These are phyloP conservation scores for Sarcophilus harrisii DNA, from an alignment of 2,797 vertebrate genomes.

Conservation along the genomic window DNA sequence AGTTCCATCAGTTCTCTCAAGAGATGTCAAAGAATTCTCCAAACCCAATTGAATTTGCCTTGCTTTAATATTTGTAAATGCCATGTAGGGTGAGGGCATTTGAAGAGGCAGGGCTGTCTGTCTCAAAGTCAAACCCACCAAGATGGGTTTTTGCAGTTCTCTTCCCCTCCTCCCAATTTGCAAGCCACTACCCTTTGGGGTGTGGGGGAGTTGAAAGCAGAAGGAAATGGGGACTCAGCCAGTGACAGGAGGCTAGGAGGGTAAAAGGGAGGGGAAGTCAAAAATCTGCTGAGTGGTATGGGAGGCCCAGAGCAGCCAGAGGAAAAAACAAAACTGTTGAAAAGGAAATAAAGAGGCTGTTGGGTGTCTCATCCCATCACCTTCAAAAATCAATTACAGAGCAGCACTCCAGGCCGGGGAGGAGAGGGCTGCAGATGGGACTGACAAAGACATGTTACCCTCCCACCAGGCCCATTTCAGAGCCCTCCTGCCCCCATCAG, in stretches of 20 bases:
- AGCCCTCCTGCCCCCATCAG: not conserved
- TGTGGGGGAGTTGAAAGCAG: not conserved
- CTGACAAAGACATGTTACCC: not conserved
- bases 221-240: not conserved
- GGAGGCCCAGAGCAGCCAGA: not conserved
- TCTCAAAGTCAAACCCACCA: not conserved
- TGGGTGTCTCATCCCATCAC: not conserved
- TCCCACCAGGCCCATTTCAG: not conserved
- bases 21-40: constrained; percentile 29
- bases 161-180: not conserved
- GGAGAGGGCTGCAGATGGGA: not conserved
- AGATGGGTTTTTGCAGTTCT: not conserved
- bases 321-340: not conserved
- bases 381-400: constrained; percentile 1
- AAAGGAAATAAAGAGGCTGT: constrained; percentile 5
- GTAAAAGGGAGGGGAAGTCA: not conserved
- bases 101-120: not conserved
- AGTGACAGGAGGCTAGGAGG: not conserved
- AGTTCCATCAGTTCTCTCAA: not conserved
- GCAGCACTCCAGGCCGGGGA: not conserved
- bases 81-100: not conserved
- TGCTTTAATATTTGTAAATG: not conserved
- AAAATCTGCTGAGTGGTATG: not conserved
- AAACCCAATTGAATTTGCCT: constrained; percentile 8
- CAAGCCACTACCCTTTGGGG: not conserved